phyloP scores from a whole-genome alignment of 2,113 vertebrate genomes.

The Nyctibius bracteatus region DNA sequence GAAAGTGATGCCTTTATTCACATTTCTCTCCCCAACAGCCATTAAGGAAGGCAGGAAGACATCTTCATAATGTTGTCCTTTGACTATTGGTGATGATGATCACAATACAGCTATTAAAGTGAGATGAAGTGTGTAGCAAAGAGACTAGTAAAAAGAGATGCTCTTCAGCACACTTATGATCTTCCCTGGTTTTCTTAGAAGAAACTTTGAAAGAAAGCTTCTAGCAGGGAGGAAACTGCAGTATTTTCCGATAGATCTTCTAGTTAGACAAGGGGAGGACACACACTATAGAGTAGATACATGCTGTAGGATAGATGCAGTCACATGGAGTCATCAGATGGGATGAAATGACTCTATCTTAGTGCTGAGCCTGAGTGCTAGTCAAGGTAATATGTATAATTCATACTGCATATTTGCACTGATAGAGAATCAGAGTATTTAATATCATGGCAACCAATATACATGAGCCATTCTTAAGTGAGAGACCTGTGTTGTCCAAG shows the following conservation, averaged over 20 bases:
- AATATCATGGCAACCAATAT: neutral
- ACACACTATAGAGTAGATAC: fast-evolving
- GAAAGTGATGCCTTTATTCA: neutral
- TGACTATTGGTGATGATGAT: neutral
- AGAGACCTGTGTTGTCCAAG: neutral
- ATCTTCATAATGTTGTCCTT: neutral
- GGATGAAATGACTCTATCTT: neutral
- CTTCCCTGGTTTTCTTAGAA: neutral
- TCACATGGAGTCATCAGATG: neutral
- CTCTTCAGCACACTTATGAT: neutral
- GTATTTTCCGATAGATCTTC: neutral
- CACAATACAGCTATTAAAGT: neutral
- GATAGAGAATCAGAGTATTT: neutral
- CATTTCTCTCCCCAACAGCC: neutral
- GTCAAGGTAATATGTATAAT: neutral
- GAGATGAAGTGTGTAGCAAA: neutral
- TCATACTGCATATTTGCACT: neutral
- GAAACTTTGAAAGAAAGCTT: neutral
- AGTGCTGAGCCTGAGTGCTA: neutral
- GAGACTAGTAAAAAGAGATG: neutral
- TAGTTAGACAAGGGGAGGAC: neutral
- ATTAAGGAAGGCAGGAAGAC: neutral
- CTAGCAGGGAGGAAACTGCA: neutral
- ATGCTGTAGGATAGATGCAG: neutral
- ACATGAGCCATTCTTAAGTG: neutral